Evolutionary conservation across 2,888 invertebrate genomes (phyloP), one percentile per base, ranked within the genome.

Genomic region (Morpho achilles): DNA sequence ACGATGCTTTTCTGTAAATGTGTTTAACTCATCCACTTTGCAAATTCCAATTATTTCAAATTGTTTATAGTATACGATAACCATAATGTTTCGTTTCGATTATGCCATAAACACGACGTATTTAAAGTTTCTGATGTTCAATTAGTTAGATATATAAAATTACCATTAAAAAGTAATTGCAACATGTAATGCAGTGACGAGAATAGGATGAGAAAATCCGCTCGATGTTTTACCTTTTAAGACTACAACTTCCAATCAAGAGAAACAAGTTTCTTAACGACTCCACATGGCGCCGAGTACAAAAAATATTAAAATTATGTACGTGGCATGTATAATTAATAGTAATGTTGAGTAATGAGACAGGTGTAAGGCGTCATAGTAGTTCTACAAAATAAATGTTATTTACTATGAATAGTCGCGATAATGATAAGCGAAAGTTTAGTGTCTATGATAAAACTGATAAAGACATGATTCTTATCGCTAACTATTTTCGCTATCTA

Each of bases 261-360:
- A 64, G 62, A 68, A 66, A 58, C 61, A 62, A 67, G 66, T 72
- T 71, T 68, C 63, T 68, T 64, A 65, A 69, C 68, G 65, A 71
- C 72, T 74, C 72, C 69, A 70, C 72, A 70, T 75, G 80, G 79
- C 81, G 79, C 77, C 76, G 68, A 54, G 67, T 62, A 69, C 69
- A 75, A 77, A 81, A 77, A 79, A 75, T 68, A 50, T 50, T 50
- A 47, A 59, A 60, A 59, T 59, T 58, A 62, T 58, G 58, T 65
- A 52, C 53, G 57, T 52, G 58, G 53, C 47, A 52, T 49, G 40
- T 55, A 53, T 58, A 61, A 62, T 56, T 56, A 53, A 60, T 59
- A 53, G 43, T 45, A 45, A 51, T 47, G 44, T 56, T 54, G 52
- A 54, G 53, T 58, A 59, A 51, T 59, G 56, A 52, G 47, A 47